A percentile compares a stretch with the other conserved stretches of the same genome.
Conservation (phyloP, 2,113 vertebrate genomes). For the Prolemur simus region DNA sequence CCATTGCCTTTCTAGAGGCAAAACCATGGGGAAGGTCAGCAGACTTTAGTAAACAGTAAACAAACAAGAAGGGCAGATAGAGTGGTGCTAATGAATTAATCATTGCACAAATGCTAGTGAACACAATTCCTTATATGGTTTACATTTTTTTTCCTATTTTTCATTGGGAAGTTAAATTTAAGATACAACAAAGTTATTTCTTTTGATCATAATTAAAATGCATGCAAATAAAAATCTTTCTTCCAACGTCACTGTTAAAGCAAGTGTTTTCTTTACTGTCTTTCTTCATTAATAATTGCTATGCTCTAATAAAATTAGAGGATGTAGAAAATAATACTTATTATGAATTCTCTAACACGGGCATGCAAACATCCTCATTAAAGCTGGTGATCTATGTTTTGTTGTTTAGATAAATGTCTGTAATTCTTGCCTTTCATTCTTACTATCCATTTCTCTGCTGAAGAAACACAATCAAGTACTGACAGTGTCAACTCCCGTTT, state of each 20-base stretch:
- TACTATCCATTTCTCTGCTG: neutral
- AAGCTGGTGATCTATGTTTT: conserved; percentile 58
- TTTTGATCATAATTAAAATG: conserved; percentile 69
- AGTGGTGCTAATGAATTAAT: conserved; percentile 78
- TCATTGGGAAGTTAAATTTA: conserved; percentile 74
- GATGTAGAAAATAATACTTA: conserved; percentile 72
- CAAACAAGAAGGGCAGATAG: conserved; percentile 52
- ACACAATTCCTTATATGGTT: conserved; percentile 62
- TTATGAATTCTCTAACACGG: conserved; percentile 59
- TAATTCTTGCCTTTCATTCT: conserved; percentile 53
- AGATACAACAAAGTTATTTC: conserved; percentile 63
- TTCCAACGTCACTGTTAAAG: conserved; percentile 37
- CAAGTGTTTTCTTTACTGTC: conserved; percentile 36
- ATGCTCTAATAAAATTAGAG: conserved; percentile 75
- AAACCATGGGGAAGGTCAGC: conserved; percentile 33
- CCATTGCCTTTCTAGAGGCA: conserved; percentile 22
- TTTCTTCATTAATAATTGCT: conserved; percentile 74
- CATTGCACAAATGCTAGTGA: conserved; percentile 73
- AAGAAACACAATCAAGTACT: neutral
- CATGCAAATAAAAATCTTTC: conserved; percentile 56
- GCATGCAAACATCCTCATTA: conserved; percentile 58
- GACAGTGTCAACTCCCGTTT: neutral
- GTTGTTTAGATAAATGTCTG: conserved; percentile 59
- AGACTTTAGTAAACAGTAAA: conserved; percentile 58
- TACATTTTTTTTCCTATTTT: conserved; percentile 68